phyloP scores from a whole-genome alignment of 2,888 invertebrate genomes.

The Limnephilus rhombicus region DNA sequence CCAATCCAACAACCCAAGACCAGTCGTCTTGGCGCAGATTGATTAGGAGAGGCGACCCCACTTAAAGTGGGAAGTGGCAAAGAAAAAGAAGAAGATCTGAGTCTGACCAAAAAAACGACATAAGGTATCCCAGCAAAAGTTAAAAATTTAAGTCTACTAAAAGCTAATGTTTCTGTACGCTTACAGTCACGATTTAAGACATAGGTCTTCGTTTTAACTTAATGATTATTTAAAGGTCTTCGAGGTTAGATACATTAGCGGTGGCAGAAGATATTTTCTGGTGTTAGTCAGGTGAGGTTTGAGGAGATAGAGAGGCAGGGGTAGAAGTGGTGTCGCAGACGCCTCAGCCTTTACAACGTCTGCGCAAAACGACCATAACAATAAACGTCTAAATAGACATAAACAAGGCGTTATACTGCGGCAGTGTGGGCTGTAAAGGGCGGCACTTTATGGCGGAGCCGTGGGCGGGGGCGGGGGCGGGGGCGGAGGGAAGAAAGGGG shows the following conservation, averaged over 20 bases:
- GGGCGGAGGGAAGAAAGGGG: slow-evolving; percentile 31
- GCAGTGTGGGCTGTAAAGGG: slow-evolving; percentile 65
- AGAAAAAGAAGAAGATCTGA: too few relatives aligned
- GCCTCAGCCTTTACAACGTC: slow-evolving; percentile 51
- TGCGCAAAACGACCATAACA: slow-evolving; percentile 66
- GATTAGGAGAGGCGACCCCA: too few relatives aligned
- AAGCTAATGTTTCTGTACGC: background rate
- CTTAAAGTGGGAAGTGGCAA: too few relatives aligned
- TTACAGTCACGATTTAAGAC: background rate
- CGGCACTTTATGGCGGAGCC: slow-evolving; percentile 65
- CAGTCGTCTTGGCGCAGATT: too few relatives aligned
- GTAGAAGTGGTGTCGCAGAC: slow-evolving; percentile 14
- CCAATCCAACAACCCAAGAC: too few relatives aligned
- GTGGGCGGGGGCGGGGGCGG: slow-evolving; percentile 62
- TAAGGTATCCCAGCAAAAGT: too few relatives aligned
- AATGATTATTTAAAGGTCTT: background rate
- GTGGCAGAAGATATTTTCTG: background rate
- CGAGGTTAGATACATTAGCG: background rate
- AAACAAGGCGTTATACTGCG: slow-evolving; percentile 65
- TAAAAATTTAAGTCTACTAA: too few relatives aligned
- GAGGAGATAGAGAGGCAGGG: background rate
- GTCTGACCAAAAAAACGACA: background rate
- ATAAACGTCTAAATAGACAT: slow-evolving; percentile 67
- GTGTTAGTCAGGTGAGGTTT: background rate
- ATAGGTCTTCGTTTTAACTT: background rate